phyloP scores from a whole-genome alignment of 2,888 invertebrate genomes.

The Ectobius pallidus region DNA sequence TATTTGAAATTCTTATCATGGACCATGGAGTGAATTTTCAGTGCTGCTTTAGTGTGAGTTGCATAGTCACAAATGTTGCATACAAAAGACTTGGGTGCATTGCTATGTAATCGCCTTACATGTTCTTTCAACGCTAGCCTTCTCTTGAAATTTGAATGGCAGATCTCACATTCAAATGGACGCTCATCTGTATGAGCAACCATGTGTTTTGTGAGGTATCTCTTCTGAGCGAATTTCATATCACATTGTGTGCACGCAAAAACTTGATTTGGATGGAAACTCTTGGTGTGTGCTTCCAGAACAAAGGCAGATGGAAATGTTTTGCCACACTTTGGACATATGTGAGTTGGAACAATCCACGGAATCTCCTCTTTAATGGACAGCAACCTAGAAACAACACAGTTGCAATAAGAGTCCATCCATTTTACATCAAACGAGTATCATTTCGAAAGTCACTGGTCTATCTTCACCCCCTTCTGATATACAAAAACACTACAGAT shows the following conservation, averaged over 20 bases:
- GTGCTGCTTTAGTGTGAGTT: background rate
- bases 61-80: conserved; percentile 49
- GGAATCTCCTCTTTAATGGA: no score
- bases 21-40: background rate
- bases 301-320: no score
- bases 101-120: background rate
- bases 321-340: no score
- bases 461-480: no score
- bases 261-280: no score
- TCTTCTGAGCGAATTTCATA: background rate
- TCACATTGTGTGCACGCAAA: conserved; percentile 4
- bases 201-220: background rate
- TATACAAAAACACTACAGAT: no score
- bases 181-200: conserved; percentile 39
- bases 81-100: conserved; percentile 38
- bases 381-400: no score
- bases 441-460: no score
- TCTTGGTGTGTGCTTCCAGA: no score
- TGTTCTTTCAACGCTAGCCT: conserved; percentile 39
- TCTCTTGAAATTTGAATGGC: conserved; percentile 49
- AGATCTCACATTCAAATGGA: conserved; percentile 53
- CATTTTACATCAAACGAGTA: no score
- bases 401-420: no score
- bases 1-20: conserved; percentile 15
- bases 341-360: no score